phyloP scores from a whole-genome alignment of 2,797 vertebrate genomes.

The Eulemur mongoz region DNA sequence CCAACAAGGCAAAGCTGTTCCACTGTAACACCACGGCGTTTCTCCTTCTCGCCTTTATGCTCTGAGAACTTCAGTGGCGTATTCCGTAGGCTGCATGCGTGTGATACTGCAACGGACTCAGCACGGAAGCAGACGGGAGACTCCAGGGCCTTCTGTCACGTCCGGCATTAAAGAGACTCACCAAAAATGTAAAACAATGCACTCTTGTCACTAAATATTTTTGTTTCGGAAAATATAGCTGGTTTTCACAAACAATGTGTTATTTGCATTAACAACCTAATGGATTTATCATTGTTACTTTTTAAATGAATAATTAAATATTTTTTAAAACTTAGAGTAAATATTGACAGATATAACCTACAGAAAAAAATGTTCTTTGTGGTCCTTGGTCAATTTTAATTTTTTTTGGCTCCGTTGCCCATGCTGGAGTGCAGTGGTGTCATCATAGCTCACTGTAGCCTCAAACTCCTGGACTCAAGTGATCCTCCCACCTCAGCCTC shows the following conservation, averaged over 20 bases:
- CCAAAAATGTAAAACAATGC: no score
- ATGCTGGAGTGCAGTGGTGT: not conserved
- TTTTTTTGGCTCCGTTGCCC: not conserved
- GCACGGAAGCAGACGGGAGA: not conserved
- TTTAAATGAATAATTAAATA: not conserved
- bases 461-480: not conserved
- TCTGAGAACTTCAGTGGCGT: not conserved
- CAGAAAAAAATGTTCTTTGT: not conserved
- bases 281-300: not conserved
- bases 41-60: not conserved
- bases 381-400: not conserved
- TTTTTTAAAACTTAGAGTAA: not conserved
- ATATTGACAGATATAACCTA: not conserved
- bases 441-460: not conserved
- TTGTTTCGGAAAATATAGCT: not conserved
- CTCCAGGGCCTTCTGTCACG: not conserved
- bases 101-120: not conserved
- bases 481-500: not conserved
- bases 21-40: not conserved
- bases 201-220: not conserved
- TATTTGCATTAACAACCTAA: not conserved
- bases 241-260: not conserved
- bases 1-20: not conserved
- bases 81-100: fast-evolving
- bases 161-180: not conserved